Base-by-base conservation (phyloP, 2,113 vertebrate species). In the Callorhinus ursinus region DNA sequence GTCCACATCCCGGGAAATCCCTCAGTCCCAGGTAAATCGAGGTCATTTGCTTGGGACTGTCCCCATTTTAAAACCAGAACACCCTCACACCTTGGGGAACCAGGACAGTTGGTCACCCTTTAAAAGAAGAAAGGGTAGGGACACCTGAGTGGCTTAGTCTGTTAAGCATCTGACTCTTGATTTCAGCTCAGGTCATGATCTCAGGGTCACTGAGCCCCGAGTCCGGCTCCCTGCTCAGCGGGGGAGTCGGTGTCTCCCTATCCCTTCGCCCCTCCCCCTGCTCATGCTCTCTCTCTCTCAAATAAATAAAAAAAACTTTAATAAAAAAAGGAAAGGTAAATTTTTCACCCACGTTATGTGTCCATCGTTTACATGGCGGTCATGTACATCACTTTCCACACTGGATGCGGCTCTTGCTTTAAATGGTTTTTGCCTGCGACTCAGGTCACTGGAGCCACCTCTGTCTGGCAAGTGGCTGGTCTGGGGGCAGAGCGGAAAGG, bases 321-420 rank as follows among this genome's bases (percentile, higher is more conserved):
- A n/a, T 31, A 69, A 24, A 42, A 42, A 51, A 39, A 26, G 63
- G 13, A 65, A 84, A 84, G 55, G 4, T 22, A 77, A 28, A 5
- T 15, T 81, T 86, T 90, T 24, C 31, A 5, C 42, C 24, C 13
- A 21, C 1, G 4, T 36, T 31, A 13, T 13, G 18, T 4, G 42
- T n/a, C 18, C 4, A 0, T 15, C 22, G 26, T 46, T 72, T 51
- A 49, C 4, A 31, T 7, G 1, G 36, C 16, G 18, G 0, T 49
- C n/a, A 1, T 7, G 19, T 11, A 1, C 10, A 39, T n/a, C n/a
- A 4, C 18, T 4, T 49, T 21, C n/a, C 59, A 1, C 26, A 0
- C 26, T 16, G 22, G 18, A 22, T 39, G 13, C 21, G 9, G 31
- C 14, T 39, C 39, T n/a, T 11, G 67, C 18, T 39, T 57, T 28